These are phyloP conservation scores for Rhagoletis zephyria DNA, from an alignment of 1,140 invertebrate genomes.

Conservation along the genomic window DNA sequence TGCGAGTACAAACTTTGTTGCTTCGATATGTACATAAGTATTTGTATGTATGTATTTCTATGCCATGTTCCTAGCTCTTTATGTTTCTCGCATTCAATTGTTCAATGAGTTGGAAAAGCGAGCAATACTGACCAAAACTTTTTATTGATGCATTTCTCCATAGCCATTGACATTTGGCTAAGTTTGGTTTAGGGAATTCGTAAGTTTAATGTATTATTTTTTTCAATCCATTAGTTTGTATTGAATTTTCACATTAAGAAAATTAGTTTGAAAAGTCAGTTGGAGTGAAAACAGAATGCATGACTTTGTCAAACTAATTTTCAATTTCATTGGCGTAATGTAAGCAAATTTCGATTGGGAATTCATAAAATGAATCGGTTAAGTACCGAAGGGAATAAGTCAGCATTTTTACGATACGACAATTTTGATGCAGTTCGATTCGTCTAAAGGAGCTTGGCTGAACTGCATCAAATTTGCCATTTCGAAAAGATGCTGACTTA, in stretches of 20 bases:
- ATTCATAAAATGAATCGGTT: too few species aligned
- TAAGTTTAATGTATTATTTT: neutral
- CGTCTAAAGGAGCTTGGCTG: too few species aligned
- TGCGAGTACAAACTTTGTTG: neutral
- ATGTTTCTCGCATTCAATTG: neutral
- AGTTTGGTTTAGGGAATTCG: slow-evolving; percentile 32
- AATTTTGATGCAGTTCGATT: too few species aligned
- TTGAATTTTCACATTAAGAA: slow-evolving; percentile 34
- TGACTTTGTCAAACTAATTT: neutral
- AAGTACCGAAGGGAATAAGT: too few species aligned
- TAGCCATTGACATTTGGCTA: slow-evolving; percentile 37
- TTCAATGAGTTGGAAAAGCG: slow-evolving; percentile 31
- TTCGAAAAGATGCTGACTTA: too few species aligned
- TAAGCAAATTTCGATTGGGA: too few species aligned
- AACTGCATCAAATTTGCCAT: too few species aligned
- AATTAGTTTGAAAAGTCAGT: slow-evolving; percentile 44
- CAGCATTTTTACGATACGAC: too few species aligned
- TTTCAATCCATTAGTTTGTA: slow-evolving; percentile 32
- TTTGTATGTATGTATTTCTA: too few species aligned
- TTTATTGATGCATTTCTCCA: slow-evolving; percentile 18
- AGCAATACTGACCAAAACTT: neutral
- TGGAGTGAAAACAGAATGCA: neutral
- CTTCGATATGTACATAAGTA: too few species aligned
- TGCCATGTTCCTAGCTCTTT: neutral
- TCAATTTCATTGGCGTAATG: neutral